Percentiles rank a stretch among this genome's conserved stretches.
phyloP scores from a whole-genome alignment of 2,113 vertebrate genomes.

The Varanus komodoensis region DNA sequence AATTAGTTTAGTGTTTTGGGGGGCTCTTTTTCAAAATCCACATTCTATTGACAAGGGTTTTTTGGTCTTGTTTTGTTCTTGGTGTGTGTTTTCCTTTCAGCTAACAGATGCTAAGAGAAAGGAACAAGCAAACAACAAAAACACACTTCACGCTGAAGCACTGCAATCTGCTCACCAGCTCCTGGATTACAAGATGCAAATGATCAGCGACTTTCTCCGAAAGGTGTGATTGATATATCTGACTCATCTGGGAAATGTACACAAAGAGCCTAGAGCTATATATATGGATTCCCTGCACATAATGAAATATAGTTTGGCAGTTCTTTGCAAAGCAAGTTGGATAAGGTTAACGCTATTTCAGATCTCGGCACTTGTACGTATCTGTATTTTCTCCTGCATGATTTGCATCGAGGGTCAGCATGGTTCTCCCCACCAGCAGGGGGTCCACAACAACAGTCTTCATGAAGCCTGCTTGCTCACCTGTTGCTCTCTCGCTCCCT shows the following conservation, averaged over 20 bases:
- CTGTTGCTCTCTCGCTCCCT: too few relatives aligned
- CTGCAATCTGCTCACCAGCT: conserved; percentile 11
- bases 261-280: neutral
- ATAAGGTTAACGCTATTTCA: too few relatives aligned
- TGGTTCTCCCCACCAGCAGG: too few relatives aligned
- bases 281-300: neutral
- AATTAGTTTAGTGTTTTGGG: conserved; percentile 17
- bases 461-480: too few relatives aligned
- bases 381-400: too few relatives aligned
- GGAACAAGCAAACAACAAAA: conserved; percentile 33
- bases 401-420: too few relatives aligned
- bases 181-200: neutral
- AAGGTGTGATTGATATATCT: neutral
- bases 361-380: too few relatives aligned
- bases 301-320: neutral
- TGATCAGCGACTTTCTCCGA: neutral
- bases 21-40: neutral
- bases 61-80: neutral
- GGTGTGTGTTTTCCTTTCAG: conserved; percentile 18
- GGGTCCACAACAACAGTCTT: too few relatives aligned
- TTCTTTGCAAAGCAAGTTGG: neutral
- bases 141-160: conserved; percentile 3
- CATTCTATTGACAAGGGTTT: conserved; percentile 14
- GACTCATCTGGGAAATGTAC: neutral
- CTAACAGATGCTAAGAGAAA: conserved; percentile 36